These are phyloP conservation scores for Channa striata DNA, from an alignment of 2,797 vertebrate species.

Conservation along the genomic window DNA sequence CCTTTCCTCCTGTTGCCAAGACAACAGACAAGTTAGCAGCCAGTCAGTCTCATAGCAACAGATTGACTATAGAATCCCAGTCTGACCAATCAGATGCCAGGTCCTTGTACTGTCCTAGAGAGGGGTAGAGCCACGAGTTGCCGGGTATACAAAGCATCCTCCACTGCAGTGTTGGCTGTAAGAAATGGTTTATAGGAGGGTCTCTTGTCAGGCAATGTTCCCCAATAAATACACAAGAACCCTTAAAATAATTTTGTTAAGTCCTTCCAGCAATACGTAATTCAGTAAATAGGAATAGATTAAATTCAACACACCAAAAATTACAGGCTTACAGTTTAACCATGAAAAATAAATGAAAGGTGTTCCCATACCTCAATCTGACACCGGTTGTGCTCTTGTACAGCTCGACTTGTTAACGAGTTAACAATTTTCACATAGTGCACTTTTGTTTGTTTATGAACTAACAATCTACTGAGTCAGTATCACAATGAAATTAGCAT, in stretches of 20 bases:
- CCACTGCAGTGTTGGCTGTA: slow-evolving; percentile 15
- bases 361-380: not conserved
- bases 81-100: slow-evolving; percentile 68
- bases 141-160: slow-evolving; percentile 61
- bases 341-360: not conserved
- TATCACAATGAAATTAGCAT: too few relatives aligned
- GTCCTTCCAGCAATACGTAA: not conserved
- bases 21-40: slow-evolving; percentile 75
- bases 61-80: slow-evolving; percentile 69
- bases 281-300: not conserved
- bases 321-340: not conserved
- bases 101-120: slow-evolving; percentile 33
- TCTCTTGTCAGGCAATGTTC: slow-evolving; percentile 4
- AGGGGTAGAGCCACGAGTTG: slow-evolving; percentile 41
- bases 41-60: slow-evolving; percentile 77
- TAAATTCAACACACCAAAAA: not conserved
- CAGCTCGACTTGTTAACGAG: too few relatives aligned
- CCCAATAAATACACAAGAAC: not conserved
- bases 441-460: not conserved
- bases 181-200: slow-evolving; percentile 19
- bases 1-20: slow-evolving; percentile 75
- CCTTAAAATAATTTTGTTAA: not conserved
- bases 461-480: too few relatives aligned
- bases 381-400: too few relatives aligned
- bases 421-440: not conserved